phyloP scores from a whole-genome alignment of 2,113 vertebrate species.

The Tyto alba region DNA sequence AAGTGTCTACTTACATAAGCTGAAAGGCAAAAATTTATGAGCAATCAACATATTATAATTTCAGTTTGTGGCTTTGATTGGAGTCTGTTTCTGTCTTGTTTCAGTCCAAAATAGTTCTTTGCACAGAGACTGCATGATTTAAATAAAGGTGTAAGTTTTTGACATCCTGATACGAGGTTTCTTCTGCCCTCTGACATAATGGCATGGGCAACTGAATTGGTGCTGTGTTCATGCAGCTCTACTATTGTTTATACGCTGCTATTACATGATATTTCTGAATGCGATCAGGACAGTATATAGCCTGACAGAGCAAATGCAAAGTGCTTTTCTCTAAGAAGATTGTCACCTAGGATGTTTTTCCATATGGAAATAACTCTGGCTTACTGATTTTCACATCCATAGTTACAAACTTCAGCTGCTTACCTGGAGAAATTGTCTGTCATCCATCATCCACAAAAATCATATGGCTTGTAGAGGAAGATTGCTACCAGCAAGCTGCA shows the following conservation, averaged over 20 bases:
- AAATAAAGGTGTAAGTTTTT: neutral
- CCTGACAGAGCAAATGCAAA: neutral
- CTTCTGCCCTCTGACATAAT: neutral
- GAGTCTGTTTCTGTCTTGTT: neutral
- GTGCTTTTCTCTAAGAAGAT: neutral
- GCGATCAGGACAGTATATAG: neutral
- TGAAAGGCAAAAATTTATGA: neutral
- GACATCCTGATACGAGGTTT: neutral
- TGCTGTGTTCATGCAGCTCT: neutral
- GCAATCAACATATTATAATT: neutral
- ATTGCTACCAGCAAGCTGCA: neutral
- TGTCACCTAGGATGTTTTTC: neutral
- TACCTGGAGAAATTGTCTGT: conserved; percentile 46
- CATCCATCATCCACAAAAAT: neutral
- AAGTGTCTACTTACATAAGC: neutral
- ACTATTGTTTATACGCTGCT: neutral
- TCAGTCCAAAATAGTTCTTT: neutral
- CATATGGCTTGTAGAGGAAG: neutral
- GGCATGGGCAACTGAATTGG: neutral
- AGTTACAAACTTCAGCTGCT: conserved; percentile 1
- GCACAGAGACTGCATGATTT: neutral
- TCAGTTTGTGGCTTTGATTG: neutral
- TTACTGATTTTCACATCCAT: neutral
- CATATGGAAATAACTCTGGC: neutral
- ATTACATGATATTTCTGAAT: neutral